Conservation (phyloP, 2,888 invertebrate genomes). For the Automeris io region DNA sequence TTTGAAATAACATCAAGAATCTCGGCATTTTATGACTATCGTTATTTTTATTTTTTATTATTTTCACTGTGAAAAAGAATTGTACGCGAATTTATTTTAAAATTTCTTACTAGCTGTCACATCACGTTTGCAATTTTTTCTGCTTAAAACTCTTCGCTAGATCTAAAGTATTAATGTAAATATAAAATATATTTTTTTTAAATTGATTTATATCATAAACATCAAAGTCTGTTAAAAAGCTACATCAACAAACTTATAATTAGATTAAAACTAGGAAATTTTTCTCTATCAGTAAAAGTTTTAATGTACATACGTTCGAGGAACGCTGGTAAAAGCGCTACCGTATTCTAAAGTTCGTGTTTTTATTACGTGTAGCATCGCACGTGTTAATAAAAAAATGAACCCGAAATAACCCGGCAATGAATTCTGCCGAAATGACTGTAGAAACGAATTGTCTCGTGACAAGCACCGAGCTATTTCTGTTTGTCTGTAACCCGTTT, state of each 20-base stretch:
- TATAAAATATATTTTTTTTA: no score
- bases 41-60: no score
- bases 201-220: no score
- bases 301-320: slow-evolving; percentile 11
- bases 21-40: no score
- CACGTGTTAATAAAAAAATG: slow-evolving; percentile 15
- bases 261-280: slow-evolving; percentile 21
- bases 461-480: slow-evolving; percentile 40
- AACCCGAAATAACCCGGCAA: slow-evolving; percentile 14
- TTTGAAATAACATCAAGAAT: no score
- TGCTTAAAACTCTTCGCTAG: no score
- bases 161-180: no score
- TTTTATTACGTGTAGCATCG: slow-evolving; percentile 18
- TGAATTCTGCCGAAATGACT: slow-evolving; percentile 22
- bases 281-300: slow-evolving; percentile 19
- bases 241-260: slow-evolving; percentile 18
- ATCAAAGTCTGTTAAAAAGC: slow-evolving; percentile 7
- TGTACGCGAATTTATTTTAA: no score
- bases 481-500: slow-evolving; percentile 37
- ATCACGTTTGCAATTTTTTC: no score
- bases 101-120: no score
- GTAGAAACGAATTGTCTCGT: slow-evolving; percentile 39
- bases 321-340: slow-evolving; percentile 5
- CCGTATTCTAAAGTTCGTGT: slow-evolving; percentile 15
- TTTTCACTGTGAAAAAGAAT: no score